phyloP scores from a whole-genome alignment of 2,113 vertebrate genomes.

The Aldabrachelys gigantea region DNA sequence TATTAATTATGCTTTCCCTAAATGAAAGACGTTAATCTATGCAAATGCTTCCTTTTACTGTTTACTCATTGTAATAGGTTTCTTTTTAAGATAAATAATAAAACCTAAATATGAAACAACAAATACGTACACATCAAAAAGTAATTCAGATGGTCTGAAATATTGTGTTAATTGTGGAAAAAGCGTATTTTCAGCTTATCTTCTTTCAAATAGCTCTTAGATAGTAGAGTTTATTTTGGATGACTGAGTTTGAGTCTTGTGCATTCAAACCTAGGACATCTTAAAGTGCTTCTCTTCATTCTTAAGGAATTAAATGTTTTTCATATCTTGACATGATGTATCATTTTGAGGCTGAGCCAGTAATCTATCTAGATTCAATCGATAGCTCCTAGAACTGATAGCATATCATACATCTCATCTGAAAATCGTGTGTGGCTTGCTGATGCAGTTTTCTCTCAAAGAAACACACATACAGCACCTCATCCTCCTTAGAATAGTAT shows the following conservation, averaged over 20 bases:
- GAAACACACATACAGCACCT: accelerated
- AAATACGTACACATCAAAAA: not conserved
- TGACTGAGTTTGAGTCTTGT: not conserved
- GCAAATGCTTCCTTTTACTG: not conserved
- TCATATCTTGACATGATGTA: not conserved
- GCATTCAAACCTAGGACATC: not conserved
- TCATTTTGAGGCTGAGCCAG: not conserved
- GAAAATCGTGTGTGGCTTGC: not conserved
- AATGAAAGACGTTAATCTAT: not conserved
- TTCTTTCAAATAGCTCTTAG: not conserved
- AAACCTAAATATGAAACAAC: not conserved
- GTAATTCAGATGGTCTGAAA: slow-evolving; percentile 6
- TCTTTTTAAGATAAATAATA: not conserved
- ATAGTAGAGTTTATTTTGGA: not conserved
- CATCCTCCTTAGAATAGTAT: not conserved
- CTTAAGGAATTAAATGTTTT: not conserved
- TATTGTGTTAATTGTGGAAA: not conserved
- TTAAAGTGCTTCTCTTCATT: not conserved
- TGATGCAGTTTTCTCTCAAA: not conserved
- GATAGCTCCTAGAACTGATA: not conserved
- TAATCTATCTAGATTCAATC: not conserved
- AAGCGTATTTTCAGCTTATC: not conserved
- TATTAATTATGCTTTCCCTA: slow-evolving; percentile 19
- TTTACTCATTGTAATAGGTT: not conserved
- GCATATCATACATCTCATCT: accelerated